Percentiles rank a stretch among this genome's conserved stretches.
These are phyloP conservation scores for Myotis daubentonii DNA, from an alignment of 2,797 vertebrate genomes.

Conservation along the genomic window DNA sequence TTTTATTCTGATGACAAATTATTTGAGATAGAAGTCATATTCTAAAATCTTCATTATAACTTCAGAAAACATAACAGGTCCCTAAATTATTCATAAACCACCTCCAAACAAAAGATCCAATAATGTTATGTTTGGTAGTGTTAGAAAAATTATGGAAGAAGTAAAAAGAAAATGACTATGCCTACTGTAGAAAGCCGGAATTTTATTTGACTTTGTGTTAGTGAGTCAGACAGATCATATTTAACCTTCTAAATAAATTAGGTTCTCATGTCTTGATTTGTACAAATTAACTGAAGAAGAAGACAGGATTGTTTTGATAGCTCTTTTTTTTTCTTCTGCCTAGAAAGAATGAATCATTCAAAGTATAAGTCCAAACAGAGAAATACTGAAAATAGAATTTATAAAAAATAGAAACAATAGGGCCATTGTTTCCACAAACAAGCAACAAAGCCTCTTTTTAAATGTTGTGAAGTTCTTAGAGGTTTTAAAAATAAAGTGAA, in stretches of 20 bases:
- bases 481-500: slow-evolving; percentile 64
- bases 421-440: slow-evolving; percentile 28
- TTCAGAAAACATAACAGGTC: not conserved
- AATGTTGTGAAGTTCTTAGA: slow-evolving; percentile 56
- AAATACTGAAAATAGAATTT: slow-evolving; percentile 23
- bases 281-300: not conserved
- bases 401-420: slow-evolving; percentile 44
- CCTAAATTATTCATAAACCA: not conserved
- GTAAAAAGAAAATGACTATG: not conserved
- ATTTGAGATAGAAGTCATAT: not conserved
- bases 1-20: not conserved
- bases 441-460: slow-evolving; percentile 27
- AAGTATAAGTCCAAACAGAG: not conserved
- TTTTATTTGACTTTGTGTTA: not conserved
- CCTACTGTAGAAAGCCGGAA: not conserved
- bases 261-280: not conserved
- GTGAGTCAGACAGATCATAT: not conserved
- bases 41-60: not conserved
- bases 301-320: not conserved
- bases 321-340: not conserved
- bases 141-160: not conserved
- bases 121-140: not conserved
- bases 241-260: not conserved
- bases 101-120: not conserved
- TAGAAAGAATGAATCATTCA: not conserved